Evolutionary conservation across 2,113 vertebrate species (phyloP).

Genomic region (Neotoma lepida): DNA sequence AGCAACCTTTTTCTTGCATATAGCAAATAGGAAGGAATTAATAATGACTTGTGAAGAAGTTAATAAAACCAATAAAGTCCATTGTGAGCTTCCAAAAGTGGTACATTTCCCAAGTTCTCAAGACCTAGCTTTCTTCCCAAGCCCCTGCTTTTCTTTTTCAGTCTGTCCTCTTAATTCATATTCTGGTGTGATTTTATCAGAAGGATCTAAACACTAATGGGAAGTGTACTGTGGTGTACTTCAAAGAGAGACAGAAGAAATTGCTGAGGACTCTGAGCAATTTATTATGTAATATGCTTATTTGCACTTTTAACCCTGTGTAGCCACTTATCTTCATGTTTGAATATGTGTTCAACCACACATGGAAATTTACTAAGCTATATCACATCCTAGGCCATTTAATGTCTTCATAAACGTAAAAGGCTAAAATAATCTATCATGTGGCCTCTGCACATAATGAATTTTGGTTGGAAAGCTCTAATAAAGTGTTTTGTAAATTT

Average conservation of each 20-base stretch:
- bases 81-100: background rate
- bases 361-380: background rate
- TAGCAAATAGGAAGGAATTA: background rate
- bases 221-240: background rate
- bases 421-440: background rate
- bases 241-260: background rate
- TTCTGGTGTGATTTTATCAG: background rate
- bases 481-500: background rate
- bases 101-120: background rate
- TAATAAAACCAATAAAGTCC: background rate
- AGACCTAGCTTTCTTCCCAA: background rate
- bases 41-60: background rate
- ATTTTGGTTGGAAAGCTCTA: background rate
- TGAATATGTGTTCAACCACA: background rate
- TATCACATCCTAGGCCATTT: background rate
- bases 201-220: background rate
- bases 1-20: background rate
- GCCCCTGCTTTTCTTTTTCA: background rate
- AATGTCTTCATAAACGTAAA: background rate
- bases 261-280: background rate
- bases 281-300: background rate
- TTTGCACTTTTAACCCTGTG: background rate
- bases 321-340: background rate
- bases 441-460: background rate
- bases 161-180: background rate